Conservation (phyloP, 2,113 vertebrate species). For the Brevimyrus niger region DNA sequence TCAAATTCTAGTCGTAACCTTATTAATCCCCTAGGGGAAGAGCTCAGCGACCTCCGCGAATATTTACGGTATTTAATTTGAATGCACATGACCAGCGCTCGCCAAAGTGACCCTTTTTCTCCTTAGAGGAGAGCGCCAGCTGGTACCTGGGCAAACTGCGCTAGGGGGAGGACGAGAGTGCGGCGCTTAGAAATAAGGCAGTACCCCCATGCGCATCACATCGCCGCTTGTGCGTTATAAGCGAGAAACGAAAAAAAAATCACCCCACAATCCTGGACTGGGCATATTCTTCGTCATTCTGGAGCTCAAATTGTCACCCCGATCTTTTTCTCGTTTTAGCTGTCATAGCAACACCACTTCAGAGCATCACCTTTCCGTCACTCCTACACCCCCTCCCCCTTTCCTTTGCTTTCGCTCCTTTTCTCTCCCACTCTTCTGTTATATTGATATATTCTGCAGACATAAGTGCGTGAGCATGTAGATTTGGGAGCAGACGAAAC, state of each 20-base stretch:
- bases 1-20: background rate
- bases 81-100: background rate
- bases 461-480: background rate
- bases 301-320: background rate
- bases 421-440: background rate
- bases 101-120: slow-evolving; percentile 14
- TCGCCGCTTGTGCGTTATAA: background rate
- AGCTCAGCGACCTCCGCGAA: background rate
- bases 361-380: slow-evolving; percentile 14
- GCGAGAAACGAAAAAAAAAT: background rate
- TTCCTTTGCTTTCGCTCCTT: background rate
- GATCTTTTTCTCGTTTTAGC: background rate
- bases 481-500: background rate
- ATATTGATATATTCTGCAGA: background rate
- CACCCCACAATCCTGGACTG: background rate
- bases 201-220: background rate
- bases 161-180: background rate
- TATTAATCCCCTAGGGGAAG: background rate
- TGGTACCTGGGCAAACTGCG: background rate
- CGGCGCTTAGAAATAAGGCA: slow-evolving; percentile 7
- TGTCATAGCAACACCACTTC: background rate
- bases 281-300: background rate
- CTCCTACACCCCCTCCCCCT: background rate
- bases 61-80: slow-evolving; percentile 2
- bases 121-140: background rate